These are phyloP conservation scores for Vimba vimba DNA, from an alignment of 2,113 vertebrate genomes.

Conservation along the genomic window DNA sequence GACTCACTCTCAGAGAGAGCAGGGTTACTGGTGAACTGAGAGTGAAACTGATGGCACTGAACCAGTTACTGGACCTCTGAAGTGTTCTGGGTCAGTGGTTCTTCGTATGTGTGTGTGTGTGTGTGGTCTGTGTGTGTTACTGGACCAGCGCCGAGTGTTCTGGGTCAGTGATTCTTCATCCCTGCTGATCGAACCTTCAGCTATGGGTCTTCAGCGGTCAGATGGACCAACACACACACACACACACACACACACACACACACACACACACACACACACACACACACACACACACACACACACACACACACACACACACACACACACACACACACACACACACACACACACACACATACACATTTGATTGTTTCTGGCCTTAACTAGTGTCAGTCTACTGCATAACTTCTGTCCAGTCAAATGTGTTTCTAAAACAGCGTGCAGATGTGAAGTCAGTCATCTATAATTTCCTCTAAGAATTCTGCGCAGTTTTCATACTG, in stretches of 20 bases:
- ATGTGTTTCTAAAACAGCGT: background rate
- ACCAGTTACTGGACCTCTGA: background rate
- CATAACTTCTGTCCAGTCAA: background rate
- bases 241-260: too few relatives aligned
- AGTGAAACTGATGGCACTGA: too few relatives aligned
- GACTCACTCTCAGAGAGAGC: constrained; percentile 61
- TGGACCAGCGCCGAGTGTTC: background rate
- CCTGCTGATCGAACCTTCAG: constrained; percentile 10
- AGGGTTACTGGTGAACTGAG: too few relatives aligned
- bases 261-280: too few relatives aligned
- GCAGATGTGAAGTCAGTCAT: background rate
- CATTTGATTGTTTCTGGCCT: background rate
- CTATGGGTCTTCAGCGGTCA: background rate
- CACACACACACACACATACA: too few relatives aligned
- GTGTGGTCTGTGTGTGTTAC: too few relatives aligned
- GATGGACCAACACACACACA: background rate
- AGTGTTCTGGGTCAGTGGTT: too few relatives aligned
- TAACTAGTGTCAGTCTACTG: background rate
- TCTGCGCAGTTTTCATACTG: background rate
- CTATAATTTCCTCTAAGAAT: background rate
- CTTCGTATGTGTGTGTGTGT: too few relatives aligned
- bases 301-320: too few relatives aligned
- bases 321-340: too few relatives aligned
- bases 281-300: background rate
- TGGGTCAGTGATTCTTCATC: constrained; percentile 28